phyloP scores from a whole-genome alignment of 2,888 invertebrate species.

The Melanophora roralis region DNA sequence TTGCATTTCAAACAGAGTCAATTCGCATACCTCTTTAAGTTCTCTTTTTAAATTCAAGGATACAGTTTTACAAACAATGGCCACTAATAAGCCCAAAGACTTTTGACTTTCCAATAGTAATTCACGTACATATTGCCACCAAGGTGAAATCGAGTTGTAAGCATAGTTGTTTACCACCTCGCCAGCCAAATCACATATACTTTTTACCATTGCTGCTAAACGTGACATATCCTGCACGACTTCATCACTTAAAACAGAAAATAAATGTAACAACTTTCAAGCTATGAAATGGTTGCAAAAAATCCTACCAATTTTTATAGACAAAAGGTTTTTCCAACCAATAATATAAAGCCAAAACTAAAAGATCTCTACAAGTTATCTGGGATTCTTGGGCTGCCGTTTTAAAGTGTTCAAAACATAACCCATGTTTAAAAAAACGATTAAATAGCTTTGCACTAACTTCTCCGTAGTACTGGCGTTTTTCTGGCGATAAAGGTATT shows the following conservation, averaged over 20 bases:
- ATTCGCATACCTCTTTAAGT: conserved; percentile 69
- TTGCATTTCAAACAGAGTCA: neutral
- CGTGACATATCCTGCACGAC: conserved; percentile 81
- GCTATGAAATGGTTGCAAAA: neutral
- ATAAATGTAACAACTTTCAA: neutral
- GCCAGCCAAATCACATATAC: conserved; percentile 82
- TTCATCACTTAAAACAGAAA: conserved; percentile 70
- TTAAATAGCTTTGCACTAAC: conserved; percentile 72
- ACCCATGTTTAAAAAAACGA: conserved; percentile 71
- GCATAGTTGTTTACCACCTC: conserved; percentile 79
- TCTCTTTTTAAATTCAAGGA: conserved; percentile 76
- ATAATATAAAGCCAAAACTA: conserved; percentile 84
- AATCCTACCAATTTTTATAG: conserved; percentile 71
- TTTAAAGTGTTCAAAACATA: conserved; percentile 76
- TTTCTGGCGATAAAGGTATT: conserved; percentile 74
- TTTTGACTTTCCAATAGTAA: conserved; percentile 85
- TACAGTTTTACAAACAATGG: conserved; percentile 89
- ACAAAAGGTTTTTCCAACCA: conserved; percentile 82
- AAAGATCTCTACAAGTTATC: conserved; percentile 80
- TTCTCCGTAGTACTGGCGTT: conserved; percentile 70
- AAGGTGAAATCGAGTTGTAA: conserved; percentile 85
- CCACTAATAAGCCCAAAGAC: conserved; percentile 88
- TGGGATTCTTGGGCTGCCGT: conserved; percentile 65
- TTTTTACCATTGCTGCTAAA: conserved; percentile 82
- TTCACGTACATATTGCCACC: conserved; percentile 89